Evolutionary conservation across 2,888 invertebrate species (phyloP), one percentile per base, ranked within the genome.

Genomic region (Zaprionus lineosus): DNA sequence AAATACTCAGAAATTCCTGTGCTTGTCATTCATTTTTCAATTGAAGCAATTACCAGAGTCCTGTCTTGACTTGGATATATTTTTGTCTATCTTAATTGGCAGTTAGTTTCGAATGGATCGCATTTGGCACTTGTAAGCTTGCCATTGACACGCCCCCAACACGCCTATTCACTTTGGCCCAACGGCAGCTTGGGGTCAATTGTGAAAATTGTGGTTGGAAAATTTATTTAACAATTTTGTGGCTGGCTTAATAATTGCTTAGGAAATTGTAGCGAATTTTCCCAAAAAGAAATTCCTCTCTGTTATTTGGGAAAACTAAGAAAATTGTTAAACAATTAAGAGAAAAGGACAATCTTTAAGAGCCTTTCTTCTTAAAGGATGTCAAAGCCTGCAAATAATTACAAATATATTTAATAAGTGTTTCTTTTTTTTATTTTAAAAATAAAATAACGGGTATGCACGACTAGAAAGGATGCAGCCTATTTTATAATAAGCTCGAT

Each of bases 11-110:
- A n/a, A n/a, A n/a, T n/a, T n/a, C n/a, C n/a, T n/a, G n/a, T 58
- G 64, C 72, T 76, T 78, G 61, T 47, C 64, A 82, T 84, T 58
- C 71, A 84, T 77, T 79, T 82, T 81, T 84, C 67, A 84, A 61
- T 71, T 65, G 58, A 40, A 67, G 64, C 77, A 78, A 84, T 84
- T 78, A 79, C 50, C 41, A 60, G 31, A 19, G 55, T 37, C 28
- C 41, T 36, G 39, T n/a, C 29, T 44, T 58, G 24, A 34, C 44
- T 55, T 34, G 16, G 46, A 59, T 37, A 64, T 36, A 64, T 57
- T 65, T 56, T 43, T 75, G 51, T 61, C 55, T 33, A 26, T 39
- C 36, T 64, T 84, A 84, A 77, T 77, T 77, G 81, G 77, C 63
- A 72, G 55, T 33, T 21, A 14, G 47, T 50, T 37, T 21, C 14